Evolutionary conservation across 2,888 invertebrate genomes (phyloP).

Genomic region (Didymodactylos carnosus): DNA sequence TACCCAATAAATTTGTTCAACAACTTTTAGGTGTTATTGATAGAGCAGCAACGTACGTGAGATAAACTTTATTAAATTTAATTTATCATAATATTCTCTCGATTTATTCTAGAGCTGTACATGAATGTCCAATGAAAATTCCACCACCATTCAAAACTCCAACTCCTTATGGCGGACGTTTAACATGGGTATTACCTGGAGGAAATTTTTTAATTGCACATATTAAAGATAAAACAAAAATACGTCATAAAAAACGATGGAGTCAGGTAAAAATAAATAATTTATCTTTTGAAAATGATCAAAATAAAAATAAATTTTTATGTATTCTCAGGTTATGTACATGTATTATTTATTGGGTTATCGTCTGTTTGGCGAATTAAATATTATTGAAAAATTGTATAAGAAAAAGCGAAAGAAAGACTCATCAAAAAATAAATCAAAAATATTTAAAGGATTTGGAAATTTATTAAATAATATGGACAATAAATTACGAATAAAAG

Average conservation of each 20-base stretch:
- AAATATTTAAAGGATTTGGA: slow-evolving; percentile 15
- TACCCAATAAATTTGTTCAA: slow-evolving; percentile 25
- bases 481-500: slow-evolving; percentile 69
- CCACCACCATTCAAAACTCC: slow-evolving; percentile 74
- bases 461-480: slow-evolving; percentile 54
- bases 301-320: background rate
- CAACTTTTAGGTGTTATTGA: slow-evolving; percentile 26
- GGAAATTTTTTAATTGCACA: slow-evolving; percentile 92
- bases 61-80: background rate
- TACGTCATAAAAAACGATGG: slow-evolving; percentile 94
- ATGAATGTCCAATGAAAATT: slow-evolving; percentile 73
- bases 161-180: slow-evolving; percentile 86
- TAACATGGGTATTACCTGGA: slow-evolving; percentile 84
- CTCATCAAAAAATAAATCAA: slow-evolving; percentile 4
- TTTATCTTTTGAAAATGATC: background rate
- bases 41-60: slow-evolving; percentile 27
- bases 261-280: slow-evolving; percentile 51
- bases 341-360: slow-evolving; percentile 96
- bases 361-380: slow-evolving; percentile 48
- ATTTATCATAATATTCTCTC: background rate
- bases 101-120: slow-evolving; percentile 40
- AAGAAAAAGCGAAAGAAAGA: slow-evolving; percentile 12
- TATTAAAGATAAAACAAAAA: slow-evolving; percentile 85
- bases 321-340: slow-evolving; percentile 68
- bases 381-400: slow-evolving; percentile 14